These are phyloP conservation scores for Rhynchophorus ferrugineus DNA, from an alignment of 1,140 invertebrate genomes.

Conservation along the genomic window DNA sequence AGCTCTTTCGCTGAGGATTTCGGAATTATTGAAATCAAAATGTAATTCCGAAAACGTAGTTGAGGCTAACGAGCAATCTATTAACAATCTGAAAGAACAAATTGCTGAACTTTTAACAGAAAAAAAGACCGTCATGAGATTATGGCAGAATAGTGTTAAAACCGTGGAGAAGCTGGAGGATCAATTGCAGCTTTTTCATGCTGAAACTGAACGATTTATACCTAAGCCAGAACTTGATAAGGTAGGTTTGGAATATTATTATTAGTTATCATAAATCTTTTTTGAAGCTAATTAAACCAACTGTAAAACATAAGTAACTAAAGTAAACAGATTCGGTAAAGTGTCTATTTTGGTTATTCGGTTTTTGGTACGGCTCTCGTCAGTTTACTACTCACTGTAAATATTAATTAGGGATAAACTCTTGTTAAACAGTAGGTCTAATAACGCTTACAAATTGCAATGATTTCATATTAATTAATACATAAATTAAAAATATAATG, in stretches of 20 bases:
- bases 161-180: slow-evolving; percentile 34
- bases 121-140: slow-evolving; percentile 33
- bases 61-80: slow-evolving; percentile 23
- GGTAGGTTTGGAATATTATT: slow-evolving; percentile 12
- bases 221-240: slow-evolving; percentile 24
- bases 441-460: too few relatives aligned
- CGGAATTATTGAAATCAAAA: slow-evolving; percentile 18
- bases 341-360: too few relatives aligned
- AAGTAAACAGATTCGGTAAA: too few relatives aligned
- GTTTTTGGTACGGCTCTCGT: too few relatives aligned
- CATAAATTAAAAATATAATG: too few relatives aligned
- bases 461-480: too few relatives aligned
- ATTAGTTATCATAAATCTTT: too few relatives aligned
- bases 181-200: slow-evolving; percentile 31
- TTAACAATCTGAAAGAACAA: slow-evolving; percentile 35
- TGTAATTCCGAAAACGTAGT: slow-evolving; percentile 10
- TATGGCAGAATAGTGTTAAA: slow-evolving; percentile 33
- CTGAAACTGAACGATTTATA: slow-evolving; percentile 27
- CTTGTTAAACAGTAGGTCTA: too few relatives aligned
- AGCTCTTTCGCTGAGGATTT: slow-evolving; percentile 22
- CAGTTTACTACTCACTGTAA: too few relatives aligned
- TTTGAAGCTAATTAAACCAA: too few relatives aligned
- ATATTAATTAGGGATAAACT: too few relatives aligned
- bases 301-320: too few relatives aligned
- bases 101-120: slow-evolving; percentile 28